Base-by-base conservation (phyloP, 2,113 vertebrate genomes). In the Burhinus oedicnemus region DNA sequence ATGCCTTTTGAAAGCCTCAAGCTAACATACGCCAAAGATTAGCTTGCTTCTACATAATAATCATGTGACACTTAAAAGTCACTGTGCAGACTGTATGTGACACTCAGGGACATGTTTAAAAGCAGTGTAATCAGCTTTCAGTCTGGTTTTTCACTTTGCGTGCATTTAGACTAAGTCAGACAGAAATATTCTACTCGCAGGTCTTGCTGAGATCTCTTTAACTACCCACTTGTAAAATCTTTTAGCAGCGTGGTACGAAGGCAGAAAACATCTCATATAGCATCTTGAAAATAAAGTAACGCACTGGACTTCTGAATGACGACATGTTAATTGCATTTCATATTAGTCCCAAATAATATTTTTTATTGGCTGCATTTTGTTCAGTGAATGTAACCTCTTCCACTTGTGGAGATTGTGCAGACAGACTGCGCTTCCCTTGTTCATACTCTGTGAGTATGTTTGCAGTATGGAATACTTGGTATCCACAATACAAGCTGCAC, bases 381-480 rank as follows among this genome's bases (percentile, higher is more conserved):
- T 64, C 40, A 38, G 44, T 47, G 83, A 81, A 52, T 0, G 0
- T 57, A 91, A 51, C 22, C 25, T 77, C 78, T 80, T 87, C 61
- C 1, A 4, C 36, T 79, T 69, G 20, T 13, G 8, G 49, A 79
- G 36, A 29, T 36, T 1, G 2, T 40, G 9, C 23, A 79, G 52
- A 29, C 47, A 64, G 74, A 34, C 57, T 69, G 16, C 4, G 4
- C 54, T 89, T 72, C 71, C 47, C 40, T 34, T 60, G 5, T 52
- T 90, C 79, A 1, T 49, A 23, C 83, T 70, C 64, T 2, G 4
- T 80, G 27, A 84, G 69, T 65, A 61, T 51, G 87, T 96, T 88
- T 92, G 75, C 3, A 6, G 87, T 74, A 74, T 83, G 72, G 83
- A 91, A 93, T 96, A 91, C 47, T 93, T 95, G 71, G 88, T 94